These are phyloP conservation scores for Meliscaeva auricollis DNA, from an alignment of 2,888 invertebrate genomes.

Conservation along the genomic window DNA sequence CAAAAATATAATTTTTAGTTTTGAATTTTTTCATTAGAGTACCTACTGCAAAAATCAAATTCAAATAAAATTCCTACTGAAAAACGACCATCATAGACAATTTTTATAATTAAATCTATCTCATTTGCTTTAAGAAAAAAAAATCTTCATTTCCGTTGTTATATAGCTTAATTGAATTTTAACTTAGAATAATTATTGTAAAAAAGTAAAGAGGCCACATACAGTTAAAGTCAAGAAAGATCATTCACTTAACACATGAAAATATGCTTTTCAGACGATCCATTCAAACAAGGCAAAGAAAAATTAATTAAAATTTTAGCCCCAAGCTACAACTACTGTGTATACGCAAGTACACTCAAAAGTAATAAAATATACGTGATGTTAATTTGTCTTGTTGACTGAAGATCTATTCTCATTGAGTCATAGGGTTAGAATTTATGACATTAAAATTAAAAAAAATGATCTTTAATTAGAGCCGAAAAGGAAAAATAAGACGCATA, in stretches of 20 bases:
- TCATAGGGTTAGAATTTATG: constrained; percentile 53
- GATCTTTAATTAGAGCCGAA: constrained; percentile 33
- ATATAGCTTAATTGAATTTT: constrained; percentile 26
- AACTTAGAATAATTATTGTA: not conserved
- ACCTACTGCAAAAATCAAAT: too few relatives aligned
- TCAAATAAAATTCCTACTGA: too few relatives aligned
- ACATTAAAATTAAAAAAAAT: constrained; percentile 39
- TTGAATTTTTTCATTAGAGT: too few relatives aligned
- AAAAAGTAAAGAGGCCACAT: constrained; percentile 9
- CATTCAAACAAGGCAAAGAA: not conserved
- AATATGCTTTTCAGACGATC: not conserved
- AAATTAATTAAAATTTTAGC: constrained; percentile 28
- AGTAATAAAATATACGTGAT: not conserved
- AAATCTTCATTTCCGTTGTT: constrained; percentile 42
- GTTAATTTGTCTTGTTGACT: constrained; percentile 23
- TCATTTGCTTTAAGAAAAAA: not conserved
- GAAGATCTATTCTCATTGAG: constrained; percentile 49
- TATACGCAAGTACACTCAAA: too few relatives aligned
- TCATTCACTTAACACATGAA: constrained; percentile 27
- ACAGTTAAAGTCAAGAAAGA: constrained; percentile 25
- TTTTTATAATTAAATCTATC: constrained; percentile 9
- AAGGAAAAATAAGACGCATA: not conserved
- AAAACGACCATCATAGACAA: not conserved
- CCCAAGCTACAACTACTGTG: not conserved
- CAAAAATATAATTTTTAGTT: too few relatives aligned